Evolutionary conservation across 2,888 invertebrate species (phyloP), one percentile per base, ranked within the genome.

Genomic region (Ennomos quercinarius): DNA sequence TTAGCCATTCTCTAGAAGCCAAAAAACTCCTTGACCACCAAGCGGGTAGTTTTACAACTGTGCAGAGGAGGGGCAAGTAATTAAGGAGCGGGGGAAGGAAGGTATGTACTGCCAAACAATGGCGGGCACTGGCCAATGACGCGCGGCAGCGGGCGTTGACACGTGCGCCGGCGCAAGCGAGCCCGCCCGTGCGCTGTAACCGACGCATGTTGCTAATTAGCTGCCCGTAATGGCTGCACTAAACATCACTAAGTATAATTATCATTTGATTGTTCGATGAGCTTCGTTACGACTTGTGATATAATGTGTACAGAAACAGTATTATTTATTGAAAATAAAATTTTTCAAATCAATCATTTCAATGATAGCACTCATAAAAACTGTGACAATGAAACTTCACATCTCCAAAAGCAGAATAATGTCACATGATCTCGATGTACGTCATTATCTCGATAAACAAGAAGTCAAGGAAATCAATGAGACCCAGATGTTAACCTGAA

Each of bases 91-190:
- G 49, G 46, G 65, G 59, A 62, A 64, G 65, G 65, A 57, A 60
- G 64, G 71, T 72, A 66, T 66, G 65, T 64, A 62, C 60, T 50
- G 62, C 66, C 43, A 65, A 84, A 87, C 87, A 89, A 89, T 88
- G 84, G 83, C 78, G 76, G 68, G 63, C 70, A 66, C 74, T 83
- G 87, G 84, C 85, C 87, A 88, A 86, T 86, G 88, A 86, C 82
- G 78, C 77, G 77, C 85, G 86, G 81, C 86, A 83, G 87, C 87
- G 90, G 89, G 74, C 89, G 83, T 87, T 89, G 90, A 90, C 90
- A 85, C 85, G 85, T 84, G 88, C 86, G 87, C 84, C 62, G 59
- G 80, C 84, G 83, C 83, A 78, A 64, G 66, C 61, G 52, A 58
- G 63, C 53, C 61, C 70, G 65, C 71, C 56, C 64, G 62, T 47